Base-by-base conservation (phyloP, 2,888 invertebrate genomes). In the Parelbella ahira region DNA sequence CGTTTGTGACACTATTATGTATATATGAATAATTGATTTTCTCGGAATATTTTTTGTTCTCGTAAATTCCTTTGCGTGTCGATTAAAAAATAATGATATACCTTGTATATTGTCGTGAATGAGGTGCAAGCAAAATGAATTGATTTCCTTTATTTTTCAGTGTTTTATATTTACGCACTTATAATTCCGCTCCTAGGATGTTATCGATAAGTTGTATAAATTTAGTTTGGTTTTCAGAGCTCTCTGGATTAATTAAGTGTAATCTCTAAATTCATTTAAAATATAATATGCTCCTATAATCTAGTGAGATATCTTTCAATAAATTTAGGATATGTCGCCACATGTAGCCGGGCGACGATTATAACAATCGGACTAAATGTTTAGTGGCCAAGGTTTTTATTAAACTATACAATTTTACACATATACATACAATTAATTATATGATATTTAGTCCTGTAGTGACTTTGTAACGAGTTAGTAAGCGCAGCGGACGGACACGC, bases 331-430 rank as follows among this genome's bases (percentile, higher is more conserved):
- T 28, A 21, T 12, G 19, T 28, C 13, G 28, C 21, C 12, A 7
- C n/a, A n/a, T n/a, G 15, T 28, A 42, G 28, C 27, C 19, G 18
- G 32, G 25, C 38, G 21, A 9, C 8, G 29, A 13, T 8, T 27
- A 13, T 20, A 27, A 28, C 21, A 36, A 37, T 49, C 54, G 53
- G 50, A 55, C 51, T 53, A 51, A 44, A 39, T 44, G 53, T 46
- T 49, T 68, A 71, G 76, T 68, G 78, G 84, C 86, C 83, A 84
- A 83, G 58, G 76, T 84, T 62, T 82, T 72, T 64, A 78, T 72
- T 74, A 74, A 68, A 66, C 58, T 83, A 78, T 84, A 83, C 81
- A 77, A 65, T 80, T 82, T 75, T 82, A 82, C 78, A 79, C 76
- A 71, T 84, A 80, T 84, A 83, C 78, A 68, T 57, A 65, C 63